These are phyloP conservation scores for Chalcosyrphus nemorum DNA, from an alignment of 2,888 invertebrate species.

Conservation along the genomic window DNA sequence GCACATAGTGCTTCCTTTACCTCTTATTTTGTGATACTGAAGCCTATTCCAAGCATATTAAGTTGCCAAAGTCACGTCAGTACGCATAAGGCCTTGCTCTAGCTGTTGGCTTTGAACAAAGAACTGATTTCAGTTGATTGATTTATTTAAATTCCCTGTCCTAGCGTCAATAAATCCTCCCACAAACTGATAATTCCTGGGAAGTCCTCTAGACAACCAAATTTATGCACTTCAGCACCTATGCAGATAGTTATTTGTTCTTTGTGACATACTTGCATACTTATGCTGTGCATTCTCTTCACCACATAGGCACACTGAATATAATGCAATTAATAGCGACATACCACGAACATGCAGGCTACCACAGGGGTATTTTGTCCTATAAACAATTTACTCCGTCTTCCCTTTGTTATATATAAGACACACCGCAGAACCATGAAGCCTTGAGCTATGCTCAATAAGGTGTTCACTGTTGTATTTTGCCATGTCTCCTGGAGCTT, in stretches of 20 bases:
- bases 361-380: neutral
- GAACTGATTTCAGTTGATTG: too few species aligned
- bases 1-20: too few species aligned
- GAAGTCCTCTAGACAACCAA: too few species aligned
- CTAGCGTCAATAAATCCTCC: too few species aligned
- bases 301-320: neutral
- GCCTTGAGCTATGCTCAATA: conserved; percentile 2
- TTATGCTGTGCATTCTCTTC: neutral
- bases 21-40: too few species aligned
- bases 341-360: conserved; percentile 12
- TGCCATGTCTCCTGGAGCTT: neutral
- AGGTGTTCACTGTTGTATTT: neutral
- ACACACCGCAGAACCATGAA: neutral
- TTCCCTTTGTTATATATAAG: neutral
- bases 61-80: too few species aligned
- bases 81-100: too few species aligned
- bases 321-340: conserved; percentile 10
- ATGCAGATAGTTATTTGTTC: neutral
- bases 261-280: neutral
- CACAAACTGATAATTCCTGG: too few species aligned
- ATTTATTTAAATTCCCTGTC: too few species aligned
- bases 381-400: neutral
- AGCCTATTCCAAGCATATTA: too few species aligned
- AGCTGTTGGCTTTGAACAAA: too few species aligned
- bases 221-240: too few species aligned